Evolutionary conservation across 2,797 vertebrate genomes (phyloP), one percentile per base, ranked within the genome.

Genomic region (Artibeus lituratus): DNA sequence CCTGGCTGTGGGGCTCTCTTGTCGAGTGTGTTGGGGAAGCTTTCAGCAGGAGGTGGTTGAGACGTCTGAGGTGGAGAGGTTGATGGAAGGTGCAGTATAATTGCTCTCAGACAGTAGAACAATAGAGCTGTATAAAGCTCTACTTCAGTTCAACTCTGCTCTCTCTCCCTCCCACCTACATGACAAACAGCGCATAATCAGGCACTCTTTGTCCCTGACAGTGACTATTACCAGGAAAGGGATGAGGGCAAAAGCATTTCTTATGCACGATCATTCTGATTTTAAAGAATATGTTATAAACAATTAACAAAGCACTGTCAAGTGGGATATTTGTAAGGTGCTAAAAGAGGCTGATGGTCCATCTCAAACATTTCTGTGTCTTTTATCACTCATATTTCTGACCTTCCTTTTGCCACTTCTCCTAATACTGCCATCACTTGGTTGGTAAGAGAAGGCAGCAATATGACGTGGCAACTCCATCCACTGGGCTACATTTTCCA

Each of bases 121-220:
- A 97, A 94, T 74, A 86, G 96, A 80, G 92, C 96, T 96, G 95
- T 81, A 96, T 94, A 97, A 94, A 94, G 94, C 96, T 93, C 57
- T 70, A 80, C 94, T 97, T 89, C 85, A 86, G 78, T 51, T 97
- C 94, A 74, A 42, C 92, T 87, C 88, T 86, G 76, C 90, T 86
- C 90, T 14, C 32, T 72, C 92, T 92, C 94, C 96, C 96, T 97
- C 94, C 97, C 96, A 98, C 95, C 96, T 94, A 93, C 86, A 67
- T 78, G 91, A 97, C 95, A 96, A 96, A 94, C 94, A 88, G 72
- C 69, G 94, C 42, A 98, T 92, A 96, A 96, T 94, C 94, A 96
- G 91, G 96, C 94, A 97, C 96, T 97, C 96, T 91, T 72, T 96
- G 96, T 95, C 96, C 94, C 91, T 87, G 90, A 97, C 88, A 90